Percentiles rank a stretch among this genome's conserved stretches.
These are phyloP conservation scores for Cyprinus carpio DNA, from an alignment of 2,113 vertebrate species.

Conservation along the genomic window DNA sequence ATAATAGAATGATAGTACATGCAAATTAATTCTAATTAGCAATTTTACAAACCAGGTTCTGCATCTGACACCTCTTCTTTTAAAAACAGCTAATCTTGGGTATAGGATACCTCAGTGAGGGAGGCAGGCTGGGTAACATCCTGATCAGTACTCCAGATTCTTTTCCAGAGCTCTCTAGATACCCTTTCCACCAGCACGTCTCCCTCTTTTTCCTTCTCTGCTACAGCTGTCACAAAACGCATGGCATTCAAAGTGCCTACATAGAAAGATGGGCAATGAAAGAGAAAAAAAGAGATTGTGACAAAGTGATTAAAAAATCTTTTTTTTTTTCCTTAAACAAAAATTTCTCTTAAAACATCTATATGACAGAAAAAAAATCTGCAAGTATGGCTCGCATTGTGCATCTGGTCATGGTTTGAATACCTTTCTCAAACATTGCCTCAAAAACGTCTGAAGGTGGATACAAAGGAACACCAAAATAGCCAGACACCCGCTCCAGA, in stretches of 20 bases:
- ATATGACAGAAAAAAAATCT: background rate
- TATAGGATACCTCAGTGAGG: slow-evolving; percentile 66
- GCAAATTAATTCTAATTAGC: background rate
- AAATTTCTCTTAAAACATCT: background rate
- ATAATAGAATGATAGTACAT: background rate
- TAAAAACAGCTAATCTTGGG: background rate
- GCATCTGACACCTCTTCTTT: background rate
- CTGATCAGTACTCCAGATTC: slow-evolving; percentile 83
- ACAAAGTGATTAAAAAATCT: background rate
- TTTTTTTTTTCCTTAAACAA: background rate
- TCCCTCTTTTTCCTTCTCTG: slow-evolving; percentile 63
- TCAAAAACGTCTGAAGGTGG: slow-evolving; percentile 63
- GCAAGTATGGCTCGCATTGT: background rate
- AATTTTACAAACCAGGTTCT: background rate
- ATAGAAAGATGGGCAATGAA: background rate
- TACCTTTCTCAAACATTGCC: slow-evolving; percentile 80
- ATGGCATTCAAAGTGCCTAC: slow-evolving; percentile 81
- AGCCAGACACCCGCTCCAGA: slow-evolving; percentile 68
- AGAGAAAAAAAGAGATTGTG: background rate
- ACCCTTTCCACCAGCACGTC: slow-evolving; percentile 72
- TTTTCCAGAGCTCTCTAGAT: slow-evolving; percentile 84
- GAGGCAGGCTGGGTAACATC: slow-evolving; percentile 78
- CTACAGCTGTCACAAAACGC: slow-evolving; percentile 81
- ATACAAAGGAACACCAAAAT: slow-evolving; percentile 77
- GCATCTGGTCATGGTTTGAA: background rate